Evolutionary conservation across 2,888 invertebrate genomes (phyloP).

Genomic region (Epinotia brunnichana): DNA sequence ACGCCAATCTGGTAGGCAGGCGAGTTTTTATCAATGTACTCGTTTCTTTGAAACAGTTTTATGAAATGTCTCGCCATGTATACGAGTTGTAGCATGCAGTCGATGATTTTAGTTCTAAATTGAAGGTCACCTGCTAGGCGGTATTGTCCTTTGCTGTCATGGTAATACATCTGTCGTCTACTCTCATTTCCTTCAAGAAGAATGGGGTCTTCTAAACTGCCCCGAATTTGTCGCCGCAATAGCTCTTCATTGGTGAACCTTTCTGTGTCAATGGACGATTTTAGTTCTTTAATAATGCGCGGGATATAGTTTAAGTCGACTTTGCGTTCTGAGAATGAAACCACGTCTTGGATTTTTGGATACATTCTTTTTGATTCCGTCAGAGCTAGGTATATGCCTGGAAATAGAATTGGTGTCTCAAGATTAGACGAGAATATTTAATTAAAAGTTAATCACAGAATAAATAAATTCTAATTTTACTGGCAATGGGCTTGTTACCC

Average conservation of each 20-base stretch:
- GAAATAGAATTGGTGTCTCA: background rate
- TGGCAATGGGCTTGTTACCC: no score
- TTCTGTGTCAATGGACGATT: background rate
- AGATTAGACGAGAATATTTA: no score
- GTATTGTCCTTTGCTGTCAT: rapidly evolving
- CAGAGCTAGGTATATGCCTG: background rate
- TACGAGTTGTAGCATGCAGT: conserved; percentile 18
- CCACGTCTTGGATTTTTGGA: conserved; percentile 19
- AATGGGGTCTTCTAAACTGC: background rate
- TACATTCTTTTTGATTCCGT: conserved; percentile 10
- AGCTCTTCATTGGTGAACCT: background rate
- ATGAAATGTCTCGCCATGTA: conserved; percentile 9
- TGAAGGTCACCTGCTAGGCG: background rate
- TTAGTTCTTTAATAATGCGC: conserved; percentile 1
- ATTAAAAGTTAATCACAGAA: no score
- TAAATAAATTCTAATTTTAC: no score
- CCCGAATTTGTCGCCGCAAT: background rate
- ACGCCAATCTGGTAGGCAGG: background rate
- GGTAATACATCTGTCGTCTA: background rate
- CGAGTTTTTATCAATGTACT: background rate
- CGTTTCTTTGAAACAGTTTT: background rate
- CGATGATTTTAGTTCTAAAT: conserved; percentile 1
- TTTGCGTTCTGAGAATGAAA: background rate
- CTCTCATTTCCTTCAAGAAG: background rate
- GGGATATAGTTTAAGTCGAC: background rate